Percentiles rank a stretch among this genome's conserved stretches.
Evolutionary conservation across 2,888 invertebrate species (phyloP).

Genomic region (Oscheius sp.): DNA sequence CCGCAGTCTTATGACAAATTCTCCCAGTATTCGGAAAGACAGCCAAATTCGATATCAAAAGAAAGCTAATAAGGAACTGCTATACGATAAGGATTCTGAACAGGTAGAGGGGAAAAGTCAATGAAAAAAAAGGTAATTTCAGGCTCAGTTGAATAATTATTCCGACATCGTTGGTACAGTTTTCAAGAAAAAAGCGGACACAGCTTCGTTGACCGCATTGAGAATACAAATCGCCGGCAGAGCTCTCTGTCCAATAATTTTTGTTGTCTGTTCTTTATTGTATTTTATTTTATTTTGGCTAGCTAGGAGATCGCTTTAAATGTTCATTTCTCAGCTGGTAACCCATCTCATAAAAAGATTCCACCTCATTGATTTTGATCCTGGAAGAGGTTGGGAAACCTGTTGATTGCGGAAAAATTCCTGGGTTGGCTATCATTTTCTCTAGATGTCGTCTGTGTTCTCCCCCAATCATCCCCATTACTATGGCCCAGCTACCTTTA

Average conservation of each 20-base stretch:
- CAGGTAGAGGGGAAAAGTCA: slow-evolving; percentile 4
- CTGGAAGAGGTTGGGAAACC: not conserved
- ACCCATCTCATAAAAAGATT: not conserved
- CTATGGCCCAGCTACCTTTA: too few relatives aligned
- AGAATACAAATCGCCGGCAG: slow-evolving; percentile 31
- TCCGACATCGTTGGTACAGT: slow-evolving; percentile 17
- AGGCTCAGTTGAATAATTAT: slow-evolving; percentile 27
- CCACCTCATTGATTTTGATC: not conserved
- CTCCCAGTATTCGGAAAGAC: not conserved
- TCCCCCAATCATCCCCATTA: too few relatives aligned
- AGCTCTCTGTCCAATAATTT: slow-evolving; percentile 28
- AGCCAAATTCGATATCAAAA: slow-evolving; percentile 26
- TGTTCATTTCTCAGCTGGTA: not conserved
- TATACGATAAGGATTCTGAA: slow-evolving; percentile 23
- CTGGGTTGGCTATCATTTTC: too few relatives aligned
- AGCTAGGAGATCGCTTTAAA: slow-evolving; percentile 14
- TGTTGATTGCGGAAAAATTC: not conserved
- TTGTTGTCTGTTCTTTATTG: not conserved
- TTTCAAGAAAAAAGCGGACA: slow-evolving; percentile 29
- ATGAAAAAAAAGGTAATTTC: not conserved
- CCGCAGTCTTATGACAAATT: not conserved
- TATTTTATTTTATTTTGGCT: slow-evolving; percentile 21
- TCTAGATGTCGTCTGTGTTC: too few relatives aligned
- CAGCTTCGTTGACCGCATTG: slow-evolving; percentile 21
- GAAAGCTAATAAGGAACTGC: slow-evolving; percentile 16